These are phyloP conservation scores for Tanypteryx hageni DNA, from an alignment of 2,888 invertebrate species.

Conservation along the genomic window DNA sequence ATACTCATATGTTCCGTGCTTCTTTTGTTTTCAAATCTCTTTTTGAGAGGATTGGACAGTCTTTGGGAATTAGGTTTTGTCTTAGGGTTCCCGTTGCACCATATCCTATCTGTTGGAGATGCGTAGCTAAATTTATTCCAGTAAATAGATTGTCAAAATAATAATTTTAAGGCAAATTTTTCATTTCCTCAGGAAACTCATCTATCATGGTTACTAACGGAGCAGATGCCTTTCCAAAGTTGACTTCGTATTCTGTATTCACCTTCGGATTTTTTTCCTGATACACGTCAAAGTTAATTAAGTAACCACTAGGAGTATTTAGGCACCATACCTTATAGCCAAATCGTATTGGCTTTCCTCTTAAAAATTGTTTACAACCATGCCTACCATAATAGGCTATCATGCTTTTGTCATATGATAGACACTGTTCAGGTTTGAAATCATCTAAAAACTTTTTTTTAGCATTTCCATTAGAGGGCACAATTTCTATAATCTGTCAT, in stretches of 20 bases:
- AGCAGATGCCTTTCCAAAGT: conserved; percentile 67
- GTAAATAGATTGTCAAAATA: conserved; percentile 71
- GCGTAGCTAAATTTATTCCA: conserved; percentile 68
- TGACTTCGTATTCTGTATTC: conserved; percentile 57
- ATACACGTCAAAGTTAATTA: conserved; percentile 72
- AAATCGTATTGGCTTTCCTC: conserved; percentile 72
- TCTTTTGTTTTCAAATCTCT: conserved; percentile 65
- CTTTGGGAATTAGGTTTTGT: conserved; percentile 67
- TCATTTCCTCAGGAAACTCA: conserved; percentile 67
- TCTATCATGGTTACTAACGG: conserved; percentile 66
- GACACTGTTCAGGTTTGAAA: conserved; percentile 68
- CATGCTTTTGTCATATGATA: conserved; percentile 71
- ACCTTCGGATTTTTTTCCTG: conserved; percentile 69
- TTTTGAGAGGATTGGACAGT: conserved; percentile 65
- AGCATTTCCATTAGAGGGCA: conserved; percentile 68
- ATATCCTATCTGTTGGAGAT: conserved; percentile 68
- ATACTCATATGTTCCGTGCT: conserved; percentile 65
- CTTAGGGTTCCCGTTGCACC: conserved; percentile 70
- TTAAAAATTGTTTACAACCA: conserved; percentile 71
- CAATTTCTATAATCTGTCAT: conserved; percentile 70
- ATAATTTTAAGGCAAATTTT: conserved; percentile 68
- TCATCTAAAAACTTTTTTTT: conserved; percentile 68
- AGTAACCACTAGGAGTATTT: conserved; percentile 70
- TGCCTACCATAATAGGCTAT: conserved; percentile 72
- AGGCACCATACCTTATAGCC: conserved; percentile 71